A percentile compares a stretch with the other conserved stretches of the same genome.
These are phyloP conservation scores for Zaprionus lachaisei DNA, from an alignment of 1,140 invertebrate species.

Conservation along the genomic window DNA sequence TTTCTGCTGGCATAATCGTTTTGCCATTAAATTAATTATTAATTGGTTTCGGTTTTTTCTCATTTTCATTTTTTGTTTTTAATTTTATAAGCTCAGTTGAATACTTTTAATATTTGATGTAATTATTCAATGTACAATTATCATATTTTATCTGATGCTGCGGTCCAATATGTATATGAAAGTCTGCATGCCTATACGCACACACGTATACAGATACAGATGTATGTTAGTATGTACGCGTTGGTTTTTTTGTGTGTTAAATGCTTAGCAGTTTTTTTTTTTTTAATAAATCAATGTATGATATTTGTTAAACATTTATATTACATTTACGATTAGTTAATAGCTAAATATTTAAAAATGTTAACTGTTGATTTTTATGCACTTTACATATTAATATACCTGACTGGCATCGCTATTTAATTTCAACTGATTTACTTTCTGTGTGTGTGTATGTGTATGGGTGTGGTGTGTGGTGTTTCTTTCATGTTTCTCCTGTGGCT, in stretches of 20 bases:
- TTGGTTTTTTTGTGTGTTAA: conserved; percentile 33
- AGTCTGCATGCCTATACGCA: conserved; percentile 14
- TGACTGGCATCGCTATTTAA: conserved; percentile 65
- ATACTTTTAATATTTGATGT: conserved; percentile 76
- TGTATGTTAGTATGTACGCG: conserved; percentile 25
- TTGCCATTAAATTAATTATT: conserved; percentile 32
- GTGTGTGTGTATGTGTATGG: conserved; percentile 19
- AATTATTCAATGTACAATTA: conserved; percentile 66
- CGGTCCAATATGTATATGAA: conserved; percentile 43
- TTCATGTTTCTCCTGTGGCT: conserved; percentile 12
- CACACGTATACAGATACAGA: neutral
- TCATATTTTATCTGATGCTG: conserved; percentile 55
- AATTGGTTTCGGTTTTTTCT: conserved; percentile 23
- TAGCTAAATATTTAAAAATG: conserved; percentile 86
- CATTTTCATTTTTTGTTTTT: conserved; percentile 35
- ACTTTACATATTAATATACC: conserved; percentile 79
- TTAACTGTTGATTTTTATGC: conserved; percentile 86
- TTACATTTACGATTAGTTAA: conserved; percentile 80
- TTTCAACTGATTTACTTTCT: conserved; percentile 46
- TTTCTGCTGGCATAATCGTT: conserved; percentile 37
- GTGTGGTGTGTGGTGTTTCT: conserved; percentile 6
- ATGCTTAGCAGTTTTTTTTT: conserved; percentile 48
- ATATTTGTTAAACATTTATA: conserved; percentile 84
- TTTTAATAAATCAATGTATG: conserved; percentile 67
- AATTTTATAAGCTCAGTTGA: conserved; percentile 82